Base-by-base conservation (phyloP, 2,113 vertebrate genomes). In the Cairina moschata region DNA sequence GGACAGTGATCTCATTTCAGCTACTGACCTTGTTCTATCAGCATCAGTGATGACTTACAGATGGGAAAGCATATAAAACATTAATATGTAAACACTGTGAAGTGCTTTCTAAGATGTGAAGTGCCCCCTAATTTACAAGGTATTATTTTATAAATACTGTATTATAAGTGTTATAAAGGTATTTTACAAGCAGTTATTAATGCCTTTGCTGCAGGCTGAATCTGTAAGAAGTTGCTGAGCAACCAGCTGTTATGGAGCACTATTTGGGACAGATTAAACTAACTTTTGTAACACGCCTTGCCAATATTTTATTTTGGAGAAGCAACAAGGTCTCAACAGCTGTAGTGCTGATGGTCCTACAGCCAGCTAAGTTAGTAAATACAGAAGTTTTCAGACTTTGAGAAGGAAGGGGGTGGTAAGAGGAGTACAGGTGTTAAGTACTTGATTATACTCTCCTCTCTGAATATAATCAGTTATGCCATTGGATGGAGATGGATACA, bases 41-140 rank as follows among this genome's bases (percentile, higher is more conserved):
- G 74, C 34, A 78, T 10, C 11, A 3, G 36, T 48, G 66, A 82
- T 0, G 1, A 62, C 58, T 92, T 76, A 66, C 3, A 90, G 65
- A 17, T 5, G 28, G 36, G 40, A 94, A 88, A 83, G 38, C 23
- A 69, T 73, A 88, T 80, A 78, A 65, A 40, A 68, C 40, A 78
- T 71, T n/a, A 72, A 25, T 16, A 84, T 4, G 11, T 67, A 83
- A 93, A 92, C 0, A 5, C 59, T 32, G 34, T 59, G 44, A 94
- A 92, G 87, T 96, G 94, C 83, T 87, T 91, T 84, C 69, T 81
- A 84, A 88, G 81, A 75, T 56, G 56, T 38, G 68, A 92, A 56
- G 28, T 95, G 52, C 29, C 11, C 9, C 4, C 11, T 29, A 29
- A 4, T 42, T 83, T 34, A 78, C 20, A 91, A 31, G 15, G 46